These are phyloP conservation scores for Bhutanitis thaidina DNA, from an alignment of 2,888 invertebrate genomes.

Conservation along the genomic window DNA sequence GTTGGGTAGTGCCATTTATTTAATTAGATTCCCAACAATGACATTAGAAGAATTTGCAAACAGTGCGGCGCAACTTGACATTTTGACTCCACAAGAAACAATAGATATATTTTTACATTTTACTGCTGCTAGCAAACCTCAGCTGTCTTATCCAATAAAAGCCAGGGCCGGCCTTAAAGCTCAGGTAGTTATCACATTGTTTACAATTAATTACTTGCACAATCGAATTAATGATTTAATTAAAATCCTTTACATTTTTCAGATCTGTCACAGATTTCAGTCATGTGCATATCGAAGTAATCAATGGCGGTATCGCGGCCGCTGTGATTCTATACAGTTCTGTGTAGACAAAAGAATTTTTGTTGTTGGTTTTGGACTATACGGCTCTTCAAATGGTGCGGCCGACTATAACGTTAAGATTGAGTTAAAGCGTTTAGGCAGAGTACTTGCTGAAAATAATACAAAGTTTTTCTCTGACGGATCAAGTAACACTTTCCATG, in stretches of 20 bases:
- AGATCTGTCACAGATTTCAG: slow-evolving; percentile 97
- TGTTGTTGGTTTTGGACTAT: slow-evolving; percentile 96
- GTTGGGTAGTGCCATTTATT: slow-evolving; percentile 88
- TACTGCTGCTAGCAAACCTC: slow-evolving; percentile 93
- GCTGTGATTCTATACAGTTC: slow-evolving; percentile 98
- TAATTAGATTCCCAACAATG: slow-evolving; percentile 97
- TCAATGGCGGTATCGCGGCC: slow-evolving; percentile 97
- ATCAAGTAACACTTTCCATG: slow-evolving; percentile 95
- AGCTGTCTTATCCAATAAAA: slow-evolving; percentile 89
- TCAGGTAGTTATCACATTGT: slow-evolving; percentile 76
- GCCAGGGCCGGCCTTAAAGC: slow-evolving; percentile 93
- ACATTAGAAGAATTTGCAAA: slow-evolving; percentile 94
- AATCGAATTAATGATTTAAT: neutral
- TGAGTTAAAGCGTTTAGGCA: slow-evolving; percentile 93
- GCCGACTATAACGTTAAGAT: slow-evolving; percentile 97
- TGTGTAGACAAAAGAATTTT: slow-evolving; percentile 97
- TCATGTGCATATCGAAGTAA: slow-evolving; percentile 98
- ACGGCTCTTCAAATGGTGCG: slow-evolving; percentile 97
- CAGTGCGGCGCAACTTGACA: slow-evolving; percentile 95
- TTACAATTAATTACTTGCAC: neutral
- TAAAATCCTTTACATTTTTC: slow-evolving; percentile 26
- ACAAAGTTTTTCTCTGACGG: slow-evolving; percentile 98
- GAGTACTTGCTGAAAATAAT: slow-evolving; percentile 93
- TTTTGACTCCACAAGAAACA: slow-evolving; percentile 94
- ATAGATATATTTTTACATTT: slow-evolving; percentile 97